These are phyloP conservation scores for Gymnothorax reevesii DNA, from an alignment of 2,797 vertebrate species.

Conservation along the genomic window DNA sequence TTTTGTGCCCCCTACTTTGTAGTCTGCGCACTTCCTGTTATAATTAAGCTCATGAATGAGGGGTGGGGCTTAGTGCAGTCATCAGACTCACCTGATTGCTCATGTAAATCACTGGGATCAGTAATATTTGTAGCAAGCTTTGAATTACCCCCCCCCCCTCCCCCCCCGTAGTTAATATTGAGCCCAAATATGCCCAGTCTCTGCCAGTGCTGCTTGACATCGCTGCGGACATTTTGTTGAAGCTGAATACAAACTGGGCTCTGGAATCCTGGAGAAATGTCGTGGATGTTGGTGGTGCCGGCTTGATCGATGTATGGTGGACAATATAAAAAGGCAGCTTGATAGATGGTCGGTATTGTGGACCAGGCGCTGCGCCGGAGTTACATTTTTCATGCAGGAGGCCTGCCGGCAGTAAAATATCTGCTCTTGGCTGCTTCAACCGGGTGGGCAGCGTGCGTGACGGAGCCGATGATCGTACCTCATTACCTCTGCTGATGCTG, in stretches of 20 bases:
- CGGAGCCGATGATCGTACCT: neutral
- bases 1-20: neutral
- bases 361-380: neutral
- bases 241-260: neutral
- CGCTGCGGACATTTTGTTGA: neutral
- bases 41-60: conserved; percentile 16
- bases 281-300: neutral
- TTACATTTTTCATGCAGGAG: neutral
- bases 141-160: neutral
- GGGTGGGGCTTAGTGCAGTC: neutral
- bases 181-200: neutral
- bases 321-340: neutral
- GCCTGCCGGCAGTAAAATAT: neutral
- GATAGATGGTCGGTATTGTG: neutral
- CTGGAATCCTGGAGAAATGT: neutral
- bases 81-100: neutral
- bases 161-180: neutral
- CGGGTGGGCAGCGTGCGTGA: neutral
- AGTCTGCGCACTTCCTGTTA: neutral
- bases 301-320: neutral
- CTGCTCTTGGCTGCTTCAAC: neutral
- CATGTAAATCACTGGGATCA: conserved; percentile 5
- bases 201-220: neutral
- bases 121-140: neutral
- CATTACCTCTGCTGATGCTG: neutral